A percentile compares a stretch with the other conserved stretches of the same genome.
Conservation (phyloP, 2,888 invertebrate genomes). For the Pristionchus mayeri region DNA sequence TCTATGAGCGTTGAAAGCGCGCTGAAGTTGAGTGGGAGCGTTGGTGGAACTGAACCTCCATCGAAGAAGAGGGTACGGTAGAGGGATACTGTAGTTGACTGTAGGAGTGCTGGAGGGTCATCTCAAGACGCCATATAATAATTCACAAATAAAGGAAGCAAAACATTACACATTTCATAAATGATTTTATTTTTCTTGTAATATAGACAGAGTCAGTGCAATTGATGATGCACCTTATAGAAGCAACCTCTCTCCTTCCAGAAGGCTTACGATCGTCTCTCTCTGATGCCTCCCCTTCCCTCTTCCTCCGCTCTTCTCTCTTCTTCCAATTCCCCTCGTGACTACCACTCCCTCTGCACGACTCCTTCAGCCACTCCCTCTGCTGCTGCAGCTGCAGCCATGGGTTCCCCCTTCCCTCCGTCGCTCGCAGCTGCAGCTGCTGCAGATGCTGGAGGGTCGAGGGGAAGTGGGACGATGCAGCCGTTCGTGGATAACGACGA, state of each 20-base stretch:
- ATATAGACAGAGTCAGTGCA: background rate
- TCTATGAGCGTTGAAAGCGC: slow-evolving; percentile 38
- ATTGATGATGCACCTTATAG: background rate
- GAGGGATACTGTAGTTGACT: background rate
- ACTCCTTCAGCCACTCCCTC: background rate
- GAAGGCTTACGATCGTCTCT: slow-evolving; percentile 45
- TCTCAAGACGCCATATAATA: no score
- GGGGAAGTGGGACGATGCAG: background rate
- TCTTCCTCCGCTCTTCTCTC: slow-evolving; percentile 21
- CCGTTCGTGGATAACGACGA: slow-evolving; percentile 22
- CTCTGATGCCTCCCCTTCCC: slow-evolving; percentile 9
- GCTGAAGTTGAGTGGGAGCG: slow-evolving; percentile 31
- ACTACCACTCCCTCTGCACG: background rate
- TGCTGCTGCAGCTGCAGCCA: slow-evolving; percentile 16
- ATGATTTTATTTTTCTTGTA: no score
- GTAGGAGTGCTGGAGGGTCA: no score
- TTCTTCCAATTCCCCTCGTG: background rate
- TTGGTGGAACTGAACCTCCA: slow-evolving; percentile 16
- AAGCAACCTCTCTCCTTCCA: background rate
- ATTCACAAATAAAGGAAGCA: no score
- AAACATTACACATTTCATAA: background rate
- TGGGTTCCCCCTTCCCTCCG: background rate
- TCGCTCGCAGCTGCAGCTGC: background rate
- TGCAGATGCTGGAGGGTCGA: background rate
- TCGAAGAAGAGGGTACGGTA: slow-evolving; percentile 48